Evolutionary conservation across 2,888 invertebrate species (phyloP).

Genomic region (Dysmachus trigonus): DNA sequence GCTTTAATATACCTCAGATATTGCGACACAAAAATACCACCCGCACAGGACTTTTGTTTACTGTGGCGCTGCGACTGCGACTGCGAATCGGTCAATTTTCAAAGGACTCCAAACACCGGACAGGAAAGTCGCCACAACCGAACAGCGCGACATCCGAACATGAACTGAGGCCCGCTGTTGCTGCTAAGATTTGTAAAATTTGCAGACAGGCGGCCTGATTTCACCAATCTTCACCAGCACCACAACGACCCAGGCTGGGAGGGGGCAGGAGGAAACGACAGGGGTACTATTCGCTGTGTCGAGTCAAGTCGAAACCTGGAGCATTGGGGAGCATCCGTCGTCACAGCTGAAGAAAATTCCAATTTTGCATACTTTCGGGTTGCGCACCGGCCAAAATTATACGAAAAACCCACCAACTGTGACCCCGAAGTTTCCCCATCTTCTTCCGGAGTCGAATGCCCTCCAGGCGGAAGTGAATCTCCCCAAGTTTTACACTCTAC

Average conservation of each 20-base stretch:
- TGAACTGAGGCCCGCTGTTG: conserved; percentile 38
- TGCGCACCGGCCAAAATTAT: conserved; percentile 13
- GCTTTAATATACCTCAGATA: too few relatives aligned
- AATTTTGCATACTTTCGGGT: conserved; percentile 13
- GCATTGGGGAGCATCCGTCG: not conserved
- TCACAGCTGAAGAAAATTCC: not conserved
- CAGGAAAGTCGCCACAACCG: conserved; percentile 36
- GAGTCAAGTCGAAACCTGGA: not conserved
- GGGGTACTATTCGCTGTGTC: not conserved
- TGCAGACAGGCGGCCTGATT: not conserved
- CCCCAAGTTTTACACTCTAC: not conserved
- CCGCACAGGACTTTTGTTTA: not conserved
- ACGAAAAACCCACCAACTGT: not conserved
- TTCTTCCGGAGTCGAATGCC: not conserved
- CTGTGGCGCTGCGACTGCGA: not conserved
- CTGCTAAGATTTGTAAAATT: conserved; percentile 6
- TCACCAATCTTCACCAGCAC: conserved; percentile 8
- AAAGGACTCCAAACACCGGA: not conserved
- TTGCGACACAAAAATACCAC: not conserved
- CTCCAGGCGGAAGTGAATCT: not conserved
- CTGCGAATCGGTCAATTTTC: not conserved
- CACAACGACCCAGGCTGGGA: too few relatives aligned
- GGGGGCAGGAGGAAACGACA: too few relatives aligned
- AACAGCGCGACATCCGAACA: conserved; percentile 48
- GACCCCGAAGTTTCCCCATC: not conserved